phyloP scores from a whole-genome alignment of 2,797 vertebrate genomes.

The Labroides dimidiatus region DNA sequence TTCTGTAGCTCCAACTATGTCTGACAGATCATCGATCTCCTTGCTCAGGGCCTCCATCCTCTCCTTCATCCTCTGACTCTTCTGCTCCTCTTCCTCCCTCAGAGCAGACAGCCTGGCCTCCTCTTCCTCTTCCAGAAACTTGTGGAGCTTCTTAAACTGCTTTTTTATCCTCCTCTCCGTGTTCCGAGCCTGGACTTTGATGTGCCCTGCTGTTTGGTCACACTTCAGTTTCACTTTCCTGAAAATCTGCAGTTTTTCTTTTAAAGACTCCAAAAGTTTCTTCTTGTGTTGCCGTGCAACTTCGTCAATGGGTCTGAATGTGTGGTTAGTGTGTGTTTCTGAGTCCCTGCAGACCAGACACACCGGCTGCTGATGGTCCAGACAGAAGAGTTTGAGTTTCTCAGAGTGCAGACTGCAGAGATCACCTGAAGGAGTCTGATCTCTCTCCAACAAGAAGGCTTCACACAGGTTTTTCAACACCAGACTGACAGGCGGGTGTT shows the following conservation, averaged over 20 bases:
- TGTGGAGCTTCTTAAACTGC: constrained; percentile 10
- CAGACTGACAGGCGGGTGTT: background rate
- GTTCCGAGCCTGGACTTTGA: background rate
- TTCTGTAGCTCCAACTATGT: constrained; percentile 9
- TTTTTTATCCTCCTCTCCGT: constrained; percentile 3
- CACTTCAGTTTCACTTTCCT: background rate
- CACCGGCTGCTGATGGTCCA: constrained; percentile 9
- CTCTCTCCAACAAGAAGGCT: constrained; percentile 1
- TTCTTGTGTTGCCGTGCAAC: constrained; percentile 1
- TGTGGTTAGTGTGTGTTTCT: constrained; percentile 3
- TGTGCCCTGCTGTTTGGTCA: background rate
- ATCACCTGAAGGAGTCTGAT: background rate
- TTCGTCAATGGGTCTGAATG: constrained; percentile 1
- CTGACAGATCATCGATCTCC: constrained; percentile 2
- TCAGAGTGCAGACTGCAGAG: constrained; percentile 4
- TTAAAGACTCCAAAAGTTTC: constrained; percentile 1
- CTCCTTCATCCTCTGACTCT: constrained; percentile 11
- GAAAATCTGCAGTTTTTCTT: background rate
- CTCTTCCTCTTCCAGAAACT: constrained; percentile 6
- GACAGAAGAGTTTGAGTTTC: constrained; percentile 11
- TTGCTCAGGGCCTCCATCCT: constrained; percentile 7
- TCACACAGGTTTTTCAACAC: constrained; percentile 4
- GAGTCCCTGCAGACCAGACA: constrained; percentile 9
- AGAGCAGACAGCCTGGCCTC: background rate
- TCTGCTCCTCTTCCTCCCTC: constrained; percentile 16